phyloP scores from a whole-genome alignment of 2,797 vertebrate genomes.

The Dallia pectoralis region DNA sequence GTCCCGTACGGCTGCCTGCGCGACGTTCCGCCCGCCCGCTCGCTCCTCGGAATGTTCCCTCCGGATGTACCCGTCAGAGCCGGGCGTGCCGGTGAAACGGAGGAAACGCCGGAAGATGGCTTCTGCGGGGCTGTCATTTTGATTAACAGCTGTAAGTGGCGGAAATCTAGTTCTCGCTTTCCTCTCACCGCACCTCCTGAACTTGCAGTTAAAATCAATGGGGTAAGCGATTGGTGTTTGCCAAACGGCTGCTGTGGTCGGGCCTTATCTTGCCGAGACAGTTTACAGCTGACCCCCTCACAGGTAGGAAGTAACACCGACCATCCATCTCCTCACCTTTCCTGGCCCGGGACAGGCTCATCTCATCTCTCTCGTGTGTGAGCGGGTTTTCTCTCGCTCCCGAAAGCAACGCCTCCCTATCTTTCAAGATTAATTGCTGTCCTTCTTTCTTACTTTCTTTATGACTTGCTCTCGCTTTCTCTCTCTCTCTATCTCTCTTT shows the following conservation, averaged over 20 bases:
- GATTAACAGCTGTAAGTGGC: conserved; percentile 61
- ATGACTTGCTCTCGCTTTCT: conserved; percentile 48
- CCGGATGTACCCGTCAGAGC: neutral
- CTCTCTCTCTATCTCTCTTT: conserved; percentile 39
- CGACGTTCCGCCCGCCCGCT: neutral
- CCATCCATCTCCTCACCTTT: conserved; percentile 66
- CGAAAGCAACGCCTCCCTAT: conserved; percentile 12
- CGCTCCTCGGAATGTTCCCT: neutral
- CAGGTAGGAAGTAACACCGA: conserved; percentile 65
- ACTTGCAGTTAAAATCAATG: conserved; percentile 64
- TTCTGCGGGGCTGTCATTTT: conserved; percentile 52
- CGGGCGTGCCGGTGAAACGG: neutral
- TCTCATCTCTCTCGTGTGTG: conserved; percentile 42
- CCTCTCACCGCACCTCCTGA: conserved; percentile 15
- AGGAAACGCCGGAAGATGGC: neutral
- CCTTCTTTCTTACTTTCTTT: conserved; percentile 32
- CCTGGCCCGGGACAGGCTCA: conserved; percentile 56
- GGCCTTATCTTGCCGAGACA: conserved; percentile 66
- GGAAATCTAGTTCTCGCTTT: conserved; percentile 58
- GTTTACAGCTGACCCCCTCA: conserved; percentile 71
- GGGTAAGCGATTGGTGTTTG: conserved; percentile 62
- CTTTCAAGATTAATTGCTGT: conserved; percentile 15
- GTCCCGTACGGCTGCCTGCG: neutral
- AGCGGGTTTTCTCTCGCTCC: conserved; percentile 36
- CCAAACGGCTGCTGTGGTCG: conserved; percentile 58